These are phyloP conservation scores for Acipenser oxyrinchus DNA, from an alignment of 2,797 vertebrate species.

Conservation along the genomic window DNA sequence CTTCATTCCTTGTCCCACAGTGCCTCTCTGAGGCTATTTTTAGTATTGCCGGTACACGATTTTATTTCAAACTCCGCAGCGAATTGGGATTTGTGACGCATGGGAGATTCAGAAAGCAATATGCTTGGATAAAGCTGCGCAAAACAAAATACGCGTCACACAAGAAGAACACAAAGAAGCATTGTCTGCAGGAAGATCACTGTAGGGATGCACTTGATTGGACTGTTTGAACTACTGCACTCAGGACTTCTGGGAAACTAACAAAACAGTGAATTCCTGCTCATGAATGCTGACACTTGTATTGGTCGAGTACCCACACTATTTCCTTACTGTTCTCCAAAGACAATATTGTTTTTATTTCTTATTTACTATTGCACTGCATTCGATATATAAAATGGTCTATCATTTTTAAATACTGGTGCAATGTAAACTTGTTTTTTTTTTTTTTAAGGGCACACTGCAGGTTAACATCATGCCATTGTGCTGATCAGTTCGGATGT, in stretches of 20 bases:
- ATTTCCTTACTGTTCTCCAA: too few relatives aligned
- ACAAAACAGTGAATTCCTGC: background rate
- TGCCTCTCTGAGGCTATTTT: slow-evolving; percentile 14
- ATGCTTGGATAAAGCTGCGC: too few relatives aligned
- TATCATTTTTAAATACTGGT: background rate
- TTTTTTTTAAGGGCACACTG: background rate
- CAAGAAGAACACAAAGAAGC: too few relatives aligned
- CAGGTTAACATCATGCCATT: background rate
- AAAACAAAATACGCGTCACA: too few relatives aligned
- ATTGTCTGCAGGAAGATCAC: too few relatives aligned
- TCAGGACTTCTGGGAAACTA: too few relatives aligned
- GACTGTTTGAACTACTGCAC: too few relatives aligned
- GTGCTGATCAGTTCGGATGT: background rate
- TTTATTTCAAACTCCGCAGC: too few relatives aligned
- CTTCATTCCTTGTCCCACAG: slow-evolving; percentile 5
- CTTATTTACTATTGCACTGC: background rate
- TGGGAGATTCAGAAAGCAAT: too few relatives aligned
- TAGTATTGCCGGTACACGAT: background rate
- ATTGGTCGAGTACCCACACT: too few relatives aligned
- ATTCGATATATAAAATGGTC: background rate
- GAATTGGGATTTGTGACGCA: too few relatives aligned
- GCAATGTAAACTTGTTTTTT: slow-evolving; percentile 4
- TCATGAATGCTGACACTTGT: background rate
- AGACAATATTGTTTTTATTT: background rate
- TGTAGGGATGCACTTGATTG: too few relatives aligned